phyloP scores from a whole-genome alignment of 2,797 vertebrate species.

The Carapus acus region DNA sequence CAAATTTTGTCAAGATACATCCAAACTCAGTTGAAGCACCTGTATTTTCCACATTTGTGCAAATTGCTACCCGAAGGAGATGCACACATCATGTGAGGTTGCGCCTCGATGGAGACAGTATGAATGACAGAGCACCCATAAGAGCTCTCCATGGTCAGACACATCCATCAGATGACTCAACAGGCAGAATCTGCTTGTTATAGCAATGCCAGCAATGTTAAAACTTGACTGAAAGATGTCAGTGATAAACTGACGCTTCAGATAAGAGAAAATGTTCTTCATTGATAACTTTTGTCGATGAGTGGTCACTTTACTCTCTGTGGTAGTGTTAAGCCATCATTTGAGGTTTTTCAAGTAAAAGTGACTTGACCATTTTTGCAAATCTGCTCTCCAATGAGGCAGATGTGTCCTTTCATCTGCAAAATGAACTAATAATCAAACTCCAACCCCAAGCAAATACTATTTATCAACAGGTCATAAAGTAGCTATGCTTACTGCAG shows the following conservation, averaged over 20 bases:
- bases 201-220: constrained; percentile 11
- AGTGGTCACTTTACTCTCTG: constrained; percentile 22
- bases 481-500: constrained; percentile 1
- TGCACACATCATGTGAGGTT: not conserved
- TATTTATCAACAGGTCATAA: constrained; percentile 50
- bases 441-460: constrained; percentile 15
- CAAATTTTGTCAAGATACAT: no score
- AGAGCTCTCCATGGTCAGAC: constrained; percentile 6
- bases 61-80: not conserved
- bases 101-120: constrained; percentile 2
- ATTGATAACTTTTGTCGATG: constrained; percentile 35
- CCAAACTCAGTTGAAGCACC: not conserved
- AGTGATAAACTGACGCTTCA: constrained; percentile 15
- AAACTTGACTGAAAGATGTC: constrained; percentile 27
- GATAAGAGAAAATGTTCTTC: constrained; percentile 26
- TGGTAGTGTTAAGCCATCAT: constrained; percentile 26
- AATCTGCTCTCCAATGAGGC: constrained; percentile 29
- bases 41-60: constrained; percentile 3
- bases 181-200: constrained; percentile 7
- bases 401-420: constrained; percentile 24
- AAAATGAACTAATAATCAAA: constrained; percentile 24
- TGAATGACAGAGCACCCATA: not conserved
- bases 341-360: constrained; percentile 14
- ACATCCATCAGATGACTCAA: constrained; percentile 16
- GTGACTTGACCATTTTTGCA: constrained; percentile 13